Base-by-base conservation (phyloP, 1,140 invertebrate species). In the Daktulosphaira vitifoliae region DNA sequence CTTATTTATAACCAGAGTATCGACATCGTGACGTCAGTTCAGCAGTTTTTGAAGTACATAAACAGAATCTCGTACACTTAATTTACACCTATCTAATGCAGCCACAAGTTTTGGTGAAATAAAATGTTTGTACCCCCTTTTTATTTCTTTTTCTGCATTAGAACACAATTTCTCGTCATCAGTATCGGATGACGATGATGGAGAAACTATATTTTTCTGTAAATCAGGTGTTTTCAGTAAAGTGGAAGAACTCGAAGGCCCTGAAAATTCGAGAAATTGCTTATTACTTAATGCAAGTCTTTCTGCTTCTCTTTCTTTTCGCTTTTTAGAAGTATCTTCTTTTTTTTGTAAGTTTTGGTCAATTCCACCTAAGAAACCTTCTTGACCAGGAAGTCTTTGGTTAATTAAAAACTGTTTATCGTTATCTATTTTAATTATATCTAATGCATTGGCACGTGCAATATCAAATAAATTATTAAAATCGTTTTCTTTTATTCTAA, bases 61-160 rank as follows among this genome's bases (percentile, higher is more conserved):
- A n/a, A 71, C 70, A 38, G 64, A 46, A 68, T 70, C 67, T 33
- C 69, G 64, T 37, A 69, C 66, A 23, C 59, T 52, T 56, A 71
- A 53, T 20, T 68, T 50, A 39, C 68, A 69, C 37, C 68, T 70
- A 53, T 71, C 68, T 22, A 70, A 25, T 15, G 66, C 68, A 22
- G 53, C 56, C 11, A 68, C 69, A 2, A 70, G 18, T 68, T 68
- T 69, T 66, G 69, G 54, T 33, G n/a, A 68, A 9, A 71, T 51
- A n/a, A 71, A 65, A 23, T 69, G 69, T 29, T 38, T 20, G 18
- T 29, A 65, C 37, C 65, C 66, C 11, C 66, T 66, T n/a, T 16
- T 62, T 66, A 53, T 65, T 50, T 67, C 66, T 65, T 56, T 8
- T 50, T 4, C 15, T 46, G 48, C 16, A 50, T 22, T 23, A 9